Base-by-base conservation (phyloP, 2,888 invertebrate species). In the Diplazon laetatorius region DNA sequence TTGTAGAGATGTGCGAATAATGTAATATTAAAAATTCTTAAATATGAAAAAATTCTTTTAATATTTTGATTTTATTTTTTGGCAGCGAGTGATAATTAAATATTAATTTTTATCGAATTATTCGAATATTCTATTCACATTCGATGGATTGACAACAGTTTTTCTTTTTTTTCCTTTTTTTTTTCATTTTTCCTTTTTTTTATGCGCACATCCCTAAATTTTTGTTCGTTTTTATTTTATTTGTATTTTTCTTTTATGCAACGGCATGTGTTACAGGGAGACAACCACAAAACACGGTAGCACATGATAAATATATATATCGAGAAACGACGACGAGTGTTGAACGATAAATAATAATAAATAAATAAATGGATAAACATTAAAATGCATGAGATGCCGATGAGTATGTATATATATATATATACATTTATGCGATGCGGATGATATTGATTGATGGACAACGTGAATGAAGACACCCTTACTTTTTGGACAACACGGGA, bases 391-490 rank as follows among this genome's bases (percentile, higher is more conserved):
- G 25, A 69, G 35, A n/a, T 37, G 46, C 57, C 60, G 46, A 35
- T 57, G 2, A 22, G 2, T 57, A 22, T 66, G 6, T 42, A 30
- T 39, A 65, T 66, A 22, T 57, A 5, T 39, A 6, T 57, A 22
- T 66, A 30, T 42, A 30, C 30, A 65, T 66, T 71, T 70, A 78
- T 66, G 70, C 78, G 52, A 78, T 78, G 74, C 74, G 74, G 8
- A 62, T 70, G 55, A 78, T 44, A 63, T 52, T 65, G 74, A 70
- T 66, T 60, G 60, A 75, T 66, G 71, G 71, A n/a, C n/a, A 30
- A 46, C 14, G 16, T 22, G 6, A 14, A 66, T 66, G 42, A 66
- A 16, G 42, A 42, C 30, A 35, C 30, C 39, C 66, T 66, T 55
- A 55, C 52, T 48, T 50, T 66, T 10, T 42, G 50, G 22, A 52